Base-by-base conservation (phyloP, 2,797 vertebrate species). In the Periophthalmus magnuspinnatus region DNA sequence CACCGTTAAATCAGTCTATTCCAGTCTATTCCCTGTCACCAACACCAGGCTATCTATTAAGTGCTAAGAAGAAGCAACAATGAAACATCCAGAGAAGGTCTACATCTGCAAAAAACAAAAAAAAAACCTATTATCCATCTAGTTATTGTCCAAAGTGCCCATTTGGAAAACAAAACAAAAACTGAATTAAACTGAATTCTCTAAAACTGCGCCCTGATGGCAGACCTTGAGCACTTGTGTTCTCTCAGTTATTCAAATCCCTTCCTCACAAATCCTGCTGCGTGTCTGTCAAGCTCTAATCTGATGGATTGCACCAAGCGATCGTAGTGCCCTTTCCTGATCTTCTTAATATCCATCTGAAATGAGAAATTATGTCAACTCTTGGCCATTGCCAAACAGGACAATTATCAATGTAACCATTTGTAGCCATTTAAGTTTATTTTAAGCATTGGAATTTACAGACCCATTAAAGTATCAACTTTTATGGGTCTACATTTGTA, bases 241-340 rank as follows among this genome's bases (percentile, higher is more conserved):
- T 64, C 65, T 67, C n/a, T 65, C 54, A 66, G 65, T 78, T 71
- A 71, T 70, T 74, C 81, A 76, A 70, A 72, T 82, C 76, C 69
- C 74, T 63, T 65, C 65, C 61, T 48, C 65, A 81, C 72, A 88
- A 90, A 89, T 91, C 89, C 89, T 64, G 57, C 72, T 63, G 62
- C 72, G 60, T 71, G 74, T 84, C 82, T 70, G 74, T 85, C 82
- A 83, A 41, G 76, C 78, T 67, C 78, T 92, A 91, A 91, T 91
- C 90, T 80, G 79, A 45, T 24, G 82, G 82, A 84, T 82, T 84
- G 84, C 77, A 54, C 54, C 38, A 2, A 66, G 62, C 54, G 7
- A 47, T 32, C 11, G 41, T 50, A 65, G 45, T 65, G 62, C 9
- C 24, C 38, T 47, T 21, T 47, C 4, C 38, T 47, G 38, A 63